Evolutionary conservation across 2,797 vertebrate genomes (phyloP).

Genomic region (Rhinichthys osculus): DNA sequence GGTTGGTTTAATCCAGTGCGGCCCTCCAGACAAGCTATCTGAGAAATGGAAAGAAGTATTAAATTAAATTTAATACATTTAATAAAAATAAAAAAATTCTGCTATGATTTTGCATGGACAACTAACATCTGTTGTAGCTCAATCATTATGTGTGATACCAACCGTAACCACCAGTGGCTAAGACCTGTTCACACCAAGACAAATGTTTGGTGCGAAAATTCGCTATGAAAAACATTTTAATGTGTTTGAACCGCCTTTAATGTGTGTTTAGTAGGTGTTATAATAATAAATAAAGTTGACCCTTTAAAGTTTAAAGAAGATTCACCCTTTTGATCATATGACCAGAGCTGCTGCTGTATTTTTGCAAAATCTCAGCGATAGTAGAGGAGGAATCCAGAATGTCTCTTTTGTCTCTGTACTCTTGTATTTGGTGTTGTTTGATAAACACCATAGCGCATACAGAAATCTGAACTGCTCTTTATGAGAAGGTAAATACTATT

Average conservation of each 20-base stretch:
- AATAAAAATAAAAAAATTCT: no score
- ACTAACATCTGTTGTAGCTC: not conserved
- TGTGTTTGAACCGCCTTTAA: not conserved
- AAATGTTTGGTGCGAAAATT: not conserved
- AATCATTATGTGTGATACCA: not conserved
- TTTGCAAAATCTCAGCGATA: not conserved
- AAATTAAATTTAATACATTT: no score
- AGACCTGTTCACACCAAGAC: not conserved
- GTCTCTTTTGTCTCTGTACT: not conserved
- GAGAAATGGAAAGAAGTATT: slow-evolving; percentile 51
- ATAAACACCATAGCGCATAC: not conserved
- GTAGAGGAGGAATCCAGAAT: not conserved
- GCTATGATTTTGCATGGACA: not conserved
- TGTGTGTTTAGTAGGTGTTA: not conserved
- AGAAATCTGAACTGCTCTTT: not conserved
- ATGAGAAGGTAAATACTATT: not conserved
- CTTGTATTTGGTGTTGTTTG: not conserved
- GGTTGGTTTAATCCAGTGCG: slow-evolving; percentile 67
- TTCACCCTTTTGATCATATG: not conserved
- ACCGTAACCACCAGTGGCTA: not conserved
- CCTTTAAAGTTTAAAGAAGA: no score
- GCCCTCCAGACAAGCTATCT: slow-evolving; percentile 71
- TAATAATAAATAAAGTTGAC: not conserved
- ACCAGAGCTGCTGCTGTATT: not conserved
- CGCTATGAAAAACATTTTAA: not conserved